Percentiles rank a stretch among this genome's conserved stretches.
phyloP scores from a whole-genome alignment of 2,797 vertebrate species.

The Oryzias sinensis region DNA sequence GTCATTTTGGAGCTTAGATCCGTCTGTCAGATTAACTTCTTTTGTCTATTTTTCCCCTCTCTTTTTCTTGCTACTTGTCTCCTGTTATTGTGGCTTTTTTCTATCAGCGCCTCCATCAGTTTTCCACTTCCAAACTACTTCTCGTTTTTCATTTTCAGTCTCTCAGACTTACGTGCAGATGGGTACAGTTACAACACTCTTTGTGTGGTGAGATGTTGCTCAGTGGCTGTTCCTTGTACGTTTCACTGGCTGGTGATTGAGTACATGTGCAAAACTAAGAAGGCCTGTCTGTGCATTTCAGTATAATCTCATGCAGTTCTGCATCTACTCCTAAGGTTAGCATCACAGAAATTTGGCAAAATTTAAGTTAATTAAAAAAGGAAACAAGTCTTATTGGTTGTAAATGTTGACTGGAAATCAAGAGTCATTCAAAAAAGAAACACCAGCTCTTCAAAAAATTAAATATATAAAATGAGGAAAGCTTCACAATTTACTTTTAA shows the following conservation, averaged over 20 bases:
- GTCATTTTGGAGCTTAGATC: slow-evolving; percentile 55
- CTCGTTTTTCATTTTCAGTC: slow-evolving; percentile 77
- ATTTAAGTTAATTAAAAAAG: slow-evolving; percentile 29
- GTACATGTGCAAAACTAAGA: slow-evolving; percentile 32
- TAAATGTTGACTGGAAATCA: slow-evolving; percentile 54
- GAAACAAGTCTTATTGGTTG: slow-evolving; percentile 50
- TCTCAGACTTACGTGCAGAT: slow-evolving; percentile 69
- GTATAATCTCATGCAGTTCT: slow-evolving; percentile 36
- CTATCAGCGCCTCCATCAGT: slow-evolving; percentile 75
- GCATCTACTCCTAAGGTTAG: slow-evolving; percentile 12
- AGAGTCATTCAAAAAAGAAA: slow-evolving; percentile 23
- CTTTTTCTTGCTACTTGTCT: not conserved
- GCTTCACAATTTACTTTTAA: slow-evolving; percentile 4
- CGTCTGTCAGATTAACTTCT: slow-evolving; percentile 37
- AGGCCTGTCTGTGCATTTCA: slow-evolving; percentile 30
- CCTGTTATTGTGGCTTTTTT: slow-evolving; percentile 70
- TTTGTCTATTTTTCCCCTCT: slow-evolving; percentile 40
- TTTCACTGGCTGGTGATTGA: slow-evolving; percentile 47
- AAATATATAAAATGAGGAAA: slow-evolving; percentile 26
- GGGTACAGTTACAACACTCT: slow-evolving; percentile 75
- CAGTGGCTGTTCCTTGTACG: slow-evolving; percentile 68
- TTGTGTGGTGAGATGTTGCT: slow-evolving; percentile 78
- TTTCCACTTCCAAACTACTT: slow-evolving; percentile 71
- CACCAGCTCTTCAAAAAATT: slow-evolving; percentile 11
- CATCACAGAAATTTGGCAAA: slow-evolving; percentile 29